Conservation (phyloP, 1,140 invertebrate genomes). For the Dinothrombium tinctorium region DNA sequence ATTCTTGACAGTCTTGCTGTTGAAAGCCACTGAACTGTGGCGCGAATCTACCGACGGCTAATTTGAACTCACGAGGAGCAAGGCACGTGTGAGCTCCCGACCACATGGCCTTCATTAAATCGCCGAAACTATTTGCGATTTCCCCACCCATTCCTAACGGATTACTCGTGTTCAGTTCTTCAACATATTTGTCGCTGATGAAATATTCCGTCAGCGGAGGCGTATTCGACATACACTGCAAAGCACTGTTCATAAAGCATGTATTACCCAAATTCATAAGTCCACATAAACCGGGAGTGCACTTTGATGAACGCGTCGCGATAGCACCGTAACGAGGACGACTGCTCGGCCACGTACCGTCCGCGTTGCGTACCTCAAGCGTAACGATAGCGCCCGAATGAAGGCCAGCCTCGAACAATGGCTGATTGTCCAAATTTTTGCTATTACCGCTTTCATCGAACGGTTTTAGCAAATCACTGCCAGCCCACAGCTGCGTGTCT, state of each 20-base stretch:
- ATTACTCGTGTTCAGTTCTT: conserved; percentile 35
- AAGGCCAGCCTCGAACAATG: conserved; percentile 4
- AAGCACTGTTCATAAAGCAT: conserved; percentile 36
- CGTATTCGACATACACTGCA: conserved; percentile 29
- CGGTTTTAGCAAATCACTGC: conserved; percentile 4
- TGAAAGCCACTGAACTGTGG: conserved; percentile 33
- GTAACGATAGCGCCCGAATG: conserved; percentile 22
- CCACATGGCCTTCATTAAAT: conserved; percentile 35
- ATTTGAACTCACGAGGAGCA: conserved; percentile 33
- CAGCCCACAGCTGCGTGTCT: conserved; percentile 24
- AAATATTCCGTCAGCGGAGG: conserved; percentile 29
- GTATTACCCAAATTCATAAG: conserved; percentile 36
- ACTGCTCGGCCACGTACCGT: conserved; percentile 26
- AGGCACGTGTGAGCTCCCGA: conserved; percentile 25
- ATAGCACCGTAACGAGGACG: conserved; percentile 9
- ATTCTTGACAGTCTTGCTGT: conserved; percentile 34
- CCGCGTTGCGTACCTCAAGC: conserved; percentile 26
- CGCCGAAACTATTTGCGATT: conserved; percentile 33
- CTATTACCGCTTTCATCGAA: background rate
- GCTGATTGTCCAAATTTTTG: conserved; percentile 2
- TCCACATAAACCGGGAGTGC: conserved; percentile 28
- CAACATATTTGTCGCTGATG: conserved; percentile 23
- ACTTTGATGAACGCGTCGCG: conserved; percentile 9
- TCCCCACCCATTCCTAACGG: conserved; percentile 35
- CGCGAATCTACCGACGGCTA: conserved; percentile 32